Conservation (phyloP, 2,888 invertebrate genomes). For the Cephonodes hylas region DNA sequence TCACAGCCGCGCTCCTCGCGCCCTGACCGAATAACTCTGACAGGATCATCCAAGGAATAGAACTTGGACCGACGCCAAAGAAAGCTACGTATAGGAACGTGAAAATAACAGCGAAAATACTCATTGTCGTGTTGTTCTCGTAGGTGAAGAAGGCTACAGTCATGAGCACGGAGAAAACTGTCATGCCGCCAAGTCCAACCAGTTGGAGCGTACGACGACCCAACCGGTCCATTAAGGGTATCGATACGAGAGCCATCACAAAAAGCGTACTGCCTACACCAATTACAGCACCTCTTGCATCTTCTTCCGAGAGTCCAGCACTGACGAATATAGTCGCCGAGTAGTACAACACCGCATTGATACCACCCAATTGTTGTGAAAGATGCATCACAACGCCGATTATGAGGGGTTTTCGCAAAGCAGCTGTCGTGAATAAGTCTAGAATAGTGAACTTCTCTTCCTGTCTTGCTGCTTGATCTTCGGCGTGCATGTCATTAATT, state of each 20-base stretch:
- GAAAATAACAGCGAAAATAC: constrained; percentile 72
- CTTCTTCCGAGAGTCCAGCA: constrained; percentile 81
- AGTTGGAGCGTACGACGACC: constrained; percentile 87
- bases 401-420: constrained; percentile 65
- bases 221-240: constrained; percentile 87
- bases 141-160: constrained; percentile 79
- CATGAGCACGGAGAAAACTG: constrained; percentile 86
- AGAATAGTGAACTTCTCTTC: constrained; percentile 66
- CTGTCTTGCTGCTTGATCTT: constrained; percentile 67
- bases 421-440: constrained; percentile 56
- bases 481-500: constrained; percentile 73
- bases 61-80: constrained; percentile 77
- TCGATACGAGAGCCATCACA: constrained; percentile 87
- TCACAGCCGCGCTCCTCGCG: constrained; percentile 73
- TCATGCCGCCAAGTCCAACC: constrained; percentile 87
- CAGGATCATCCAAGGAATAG: constrained; percentile 79
- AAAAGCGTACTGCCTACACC: constrained; percentile 87
- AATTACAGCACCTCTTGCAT: constrained; percentile 85
- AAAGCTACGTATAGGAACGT: constrained; percentile 74
- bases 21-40: constrained; percentile 77
- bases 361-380: constrained; percentile 75
- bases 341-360: constrained; percentile 85
- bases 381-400: constrained; percentile 77
- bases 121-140: constrained; percentile 65
- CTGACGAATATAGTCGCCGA: constrained; percentile 84